Evolutionary conservation across 1,140 invertebrate species (phyloP), one percentile per base, ranked within the genome.

Genomic region (Sogatella furcifera): DNA sequence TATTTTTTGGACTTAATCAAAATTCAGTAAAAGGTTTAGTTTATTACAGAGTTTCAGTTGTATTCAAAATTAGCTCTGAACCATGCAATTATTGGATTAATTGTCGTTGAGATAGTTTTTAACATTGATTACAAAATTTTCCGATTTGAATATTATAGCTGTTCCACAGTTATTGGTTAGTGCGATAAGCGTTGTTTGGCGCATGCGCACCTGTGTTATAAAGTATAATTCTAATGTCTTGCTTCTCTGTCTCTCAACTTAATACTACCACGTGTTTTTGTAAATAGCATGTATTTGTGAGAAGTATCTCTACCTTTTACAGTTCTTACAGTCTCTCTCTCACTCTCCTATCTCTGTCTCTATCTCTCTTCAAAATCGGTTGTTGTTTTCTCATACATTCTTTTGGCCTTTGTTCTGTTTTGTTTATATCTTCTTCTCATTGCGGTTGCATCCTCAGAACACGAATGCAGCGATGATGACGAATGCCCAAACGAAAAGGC

Each of bases 401-500:
- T 59, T 59, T 59, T 24, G 34, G 19, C 34, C 49, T 60, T 44
- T 54, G 59, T 52, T 54, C 59, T 60, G 53, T 61, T 61, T 49
- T 49, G 34, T 38, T 38, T 22, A 59, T 62, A 43, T 62, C 55
- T 62, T 38, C 41, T 58, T 58, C 34, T 38, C 34, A 22, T 49
- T 42, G 44, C 44, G 21, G 15, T 49, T 58, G 19, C 31, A 22
- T 52, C 21, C 43, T 49, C 34, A 90, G 89, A 89, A 79, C 85
- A 85, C 79, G 86, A 91, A 83, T 95, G 92, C 78, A 85, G 85
- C 76, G 86, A 84, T 74, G 89, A 95, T 81, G 80, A 82, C 78
- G 90, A 93, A 77, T 95, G 92, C 78, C 83, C 89, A 63, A 85
- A 86, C 76, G 89, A 93, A 75, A 89, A 90, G 78, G 88, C 89